These are phyloP conservation scores for Coptodon bakossiorum DNA, from an alignment of 2,113 vertebrate genomes.

Conservation along the genomic window DNA sequence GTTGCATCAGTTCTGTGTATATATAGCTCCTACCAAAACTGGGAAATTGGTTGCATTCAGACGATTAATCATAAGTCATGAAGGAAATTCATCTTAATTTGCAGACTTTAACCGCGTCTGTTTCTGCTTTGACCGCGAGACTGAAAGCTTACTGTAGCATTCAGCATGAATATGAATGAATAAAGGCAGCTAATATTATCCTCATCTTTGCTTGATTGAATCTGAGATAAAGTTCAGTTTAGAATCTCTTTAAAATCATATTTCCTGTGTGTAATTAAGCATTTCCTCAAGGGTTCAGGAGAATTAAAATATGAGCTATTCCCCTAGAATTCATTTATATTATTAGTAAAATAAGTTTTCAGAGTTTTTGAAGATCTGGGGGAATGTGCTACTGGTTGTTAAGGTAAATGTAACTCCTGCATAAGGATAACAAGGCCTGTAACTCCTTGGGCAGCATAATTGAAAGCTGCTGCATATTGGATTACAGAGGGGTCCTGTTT, in stretches of 20 bases:
- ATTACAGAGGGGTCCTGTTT: constrained; percentile 38
- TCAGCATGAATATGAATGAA: not conserved
- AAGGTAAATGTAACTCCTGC: constrained; percentile 40
- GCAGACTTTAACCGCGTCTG: not conserved
- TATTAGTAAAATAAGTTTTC: not conserved
- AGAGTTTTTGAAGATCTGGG: not conserved
- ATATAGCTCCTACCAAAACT: not conserved
- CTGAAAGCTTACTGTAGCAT: not conserved
- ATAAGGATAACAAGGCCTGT: constrained; percentile 35
- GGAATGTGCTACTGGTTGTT: not conserved
- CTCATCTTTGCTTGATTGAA: not conserved
- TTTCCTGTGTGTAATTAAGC: not conserved
- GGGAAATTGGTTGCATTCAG: not conserved
- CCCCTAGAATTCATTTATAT: not conserved
- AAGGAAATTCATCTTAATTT: not conserved
- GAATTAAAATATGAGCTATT: not conserved
- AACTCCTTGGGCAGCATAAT: constrained; percentile 43
- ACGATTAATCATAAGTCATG: not conserved
- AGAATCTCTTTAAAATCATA: not conserved
- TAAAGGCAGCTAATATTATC: not conserved
- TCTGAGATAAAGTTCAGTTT: not conserved
- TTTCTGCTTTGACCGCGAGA: not conserved
- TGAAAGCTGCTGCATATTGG: constrained; percentile 59
- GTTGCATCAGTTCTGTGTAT: constrained; percentile 24
- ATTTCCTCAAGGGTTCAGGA: not conserved